Evolutionary conservation across 2,888 invertebrate genomes (phyloP), one percentile per base, ranked within the genome.

Genomic region (Caenorhabditis sp.): DNA sequence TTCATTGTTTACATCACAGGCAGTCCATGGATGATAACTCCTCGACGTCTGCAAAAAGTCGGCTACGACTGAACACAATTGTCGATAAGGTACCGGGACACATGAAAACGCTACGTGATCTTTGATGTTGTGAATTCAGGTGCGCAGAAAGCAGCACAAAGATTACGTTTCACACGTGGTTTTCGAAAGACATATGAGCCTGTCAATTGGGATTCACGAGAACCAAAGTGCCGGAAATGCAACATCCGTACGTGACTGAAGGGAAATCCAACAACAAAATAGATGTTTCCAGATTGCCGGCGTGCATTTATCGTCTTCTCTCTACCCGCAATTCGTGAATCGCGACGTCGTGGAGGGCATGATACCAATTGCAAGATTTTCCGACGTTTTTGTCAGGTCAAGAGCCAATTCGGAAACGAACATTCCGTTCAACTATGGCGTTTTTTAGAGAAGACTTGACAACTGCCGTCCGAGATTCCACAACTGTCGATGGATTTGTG

Each of bases 351-450:
- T 79, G 7, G 79, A 78, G 9, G 26, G 41, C 22, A 53, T 41
- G 45, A n/a, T 66, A 9, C 70, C 75, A 0, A 48, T 78, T 13
- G 75, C 78, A 32, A 48, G 79, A 46, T 81, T 75, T 46, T 78
- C 75, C 3, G 81, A 81, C 55, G 78, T 81, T 35, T 81, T 76
- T 39, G 79, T 81, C 39, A 70, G 80, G 80, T 80, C 8, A 11
- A 22, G 1, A 20, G 8, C 1, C 13, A 15, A 37, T 39, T 15
- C 26, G 32, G 6, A 15, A n/a, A n/a, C 7, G 26, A 56, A 9
- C 2, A 13, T 17, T 2, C 26, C 50, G 8, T 30, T n/a, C n/a
- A n/a, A n/a, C n/a, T n/a, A n/a, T n/a, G n/a, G n/a, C n/a, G n/a
- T n/a, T 35, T 20, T 39, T 50, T 45, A 78, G 78, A 45, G 81